Base-by-base conservation (phyloP, 2,888 invertebrate species). In the Euphydryas editha region DNA sequence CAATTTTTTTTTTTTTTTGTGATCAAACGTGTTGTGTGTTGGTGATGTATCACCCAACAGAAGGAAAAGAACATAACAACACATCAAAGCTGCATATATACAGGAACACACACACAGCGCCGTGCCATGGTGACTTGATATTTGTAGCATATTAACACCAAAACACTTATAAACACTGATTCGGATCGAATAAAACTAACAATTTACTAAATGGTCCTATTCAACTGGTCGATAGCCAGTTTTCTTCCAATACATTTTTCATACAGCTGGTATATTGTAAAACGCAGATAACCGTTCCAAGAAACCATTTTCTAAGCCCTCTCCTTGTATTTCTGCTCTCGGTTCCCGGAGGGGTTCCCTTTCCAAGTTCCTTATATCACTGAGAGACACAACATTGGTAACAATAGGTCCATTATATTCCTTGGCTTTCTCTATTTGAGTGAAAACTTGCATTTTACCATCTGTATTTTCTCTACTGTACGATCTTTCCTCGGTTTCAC, bases 361-460 rank as follows among this genome's bases (percentile, higher is more conserved):
- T 0, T 88, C 88, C 4, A 88, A 49, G 66, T 80, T 80, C 44
- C 85, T 78, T 1, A 88, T 79, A 67, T 88, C 88, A 24, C 72
- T 76, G 2, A 87, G 61, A 5, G 74, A 62, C 2, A 80, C 80
- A 0, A 79, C 56, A 18, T 75, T 80, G 0, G 77, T 72, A 7
- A 81, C 79, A 13, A 81, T 77, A 0, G 81, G 69, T 0, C 74
- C 78, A 0, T 30, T 73, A 46, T 80, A 83, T 0, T 82, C 82
- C 46, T 84, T 85, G 30, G 57, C 72, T 47, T 85, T 88, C 59
- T 89, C 90, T 0, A 90, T 75, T 20, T 90, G 86, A 0, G 88
- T 88, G 68, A 80, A 90, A 2, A 89, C 82, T 18, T 88, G 87
- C 74, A 91, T 74, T 59, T 90, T 90, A 0, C 90, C 91, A 57